These are phyloP conservation scores for Catagonus wagneri DNA, from an alignment of 2,113 vertebrate species.

Conservation along the genomic window DNA sequence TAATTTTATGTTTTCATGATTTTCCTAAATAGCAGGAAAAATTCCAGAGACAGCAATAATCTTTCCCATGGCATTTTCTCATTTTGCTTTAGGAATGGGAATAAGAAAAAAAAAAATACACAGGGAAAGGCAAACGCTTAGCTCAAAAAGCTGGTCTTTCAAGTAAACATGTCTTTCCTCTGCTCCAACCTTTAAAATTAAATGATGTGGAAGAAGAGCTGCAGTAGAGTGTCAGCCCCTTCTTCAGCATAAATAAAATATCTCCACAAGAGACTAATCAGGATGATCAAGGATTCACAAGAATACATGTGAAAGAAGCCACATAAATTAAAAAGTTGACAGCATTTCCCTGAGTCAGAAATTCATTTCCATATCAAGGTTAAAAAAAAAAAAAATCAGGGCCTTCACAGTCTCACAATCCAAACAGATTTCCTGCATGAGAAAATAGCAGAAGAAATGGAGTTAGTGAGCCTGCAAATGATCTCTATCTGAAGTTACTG, in stretches of 20 bases:
- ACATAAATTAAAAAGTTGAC: constrained; percentile 64
- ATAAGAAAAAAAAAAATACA: constrained; percentile 32
- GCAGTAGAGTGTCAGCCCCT: constrained; percentile 29
- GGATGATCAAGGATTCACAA: constrained; percentile 22
- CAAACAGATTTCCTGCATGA: not conserved
- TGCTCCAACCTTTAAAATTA: constrained; percentile 56
- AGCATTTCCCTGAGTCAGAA: constrained; percentile 54
- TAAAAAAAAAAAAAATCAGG: not conserved
- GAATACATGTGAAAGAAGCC: not conserved
- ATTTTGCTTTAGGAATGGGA: not conserved
- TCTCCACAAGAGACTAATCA: constrained; percentile 53
- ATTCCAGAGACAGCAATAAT: not conserved
- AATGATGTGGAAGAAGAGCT: constrained; percentile 61
- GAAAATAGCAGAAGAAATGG: constrained; percentile 40
- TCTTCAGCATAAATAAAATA: constrained; percentile 64
- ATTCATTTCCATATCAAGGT: constrained; percentile 63
- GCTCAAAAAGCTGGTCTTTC: constrained; percentile 54
- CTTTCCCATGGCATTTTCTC: not conserved
- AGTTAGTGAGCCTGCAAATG: not conserved
- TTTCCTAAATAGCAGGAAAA: not conserved
- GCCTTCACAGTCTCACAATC: not conserved
- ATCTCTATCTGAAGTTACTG: not conserved
- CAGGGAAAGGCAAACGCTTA: constrained; percentile 41
- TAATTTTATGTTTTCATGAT: not conserved
- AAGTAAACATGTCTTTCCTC: constrained; percentile 58